A percentile compares a stretch with the other conserved stretches of the same genome.
Conservation (phyloP, 2,888 invertebrate species). For the Peribatodes rhomboidaria region DNA sequence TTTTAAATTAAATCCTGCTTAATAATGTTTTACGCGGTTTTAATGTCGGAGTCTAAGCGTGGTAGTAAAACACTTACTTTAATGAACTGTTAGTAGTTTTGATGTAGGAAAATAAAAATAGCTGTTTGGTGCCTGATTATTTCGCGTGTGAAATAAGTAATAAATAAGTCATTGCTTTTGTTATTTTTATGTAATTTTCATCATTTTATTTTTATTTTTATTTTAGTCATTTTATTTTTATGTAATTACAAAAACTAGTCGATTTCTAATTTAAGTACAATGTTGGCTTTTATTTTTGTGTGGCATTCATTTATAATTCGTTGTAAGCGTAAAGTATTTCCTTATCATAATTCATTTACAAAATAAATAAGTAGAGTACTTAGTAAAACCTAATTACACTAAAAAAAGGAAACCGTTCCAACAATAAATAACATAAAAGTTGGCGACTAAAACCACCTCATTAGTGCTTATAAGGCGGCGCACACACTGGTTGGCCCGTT, state of each 20-base stretch:
- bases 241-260: no score
- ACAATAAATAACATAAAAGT: conserved; percentile 20
- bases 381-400: neutral
- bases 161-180: no score
- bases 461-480: conserved; percentile 41
- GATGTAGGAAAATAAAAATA: neutral
- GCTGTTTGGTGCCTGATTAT: neutral
- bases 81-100: conserved; percentile 46
- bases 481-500: conserved; percentile 31
- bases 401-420: conserved; percentile 11
- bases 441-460: conserved; percentile 37
- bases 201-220: no score
- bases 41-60: no score
- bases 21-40: conserved; percentile 57
- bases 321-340: no score
- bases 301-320: no score
- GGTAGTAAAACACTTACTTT: conserved; percentile 45
- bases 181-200: no score
- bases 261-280: no score
- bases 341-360: no score
- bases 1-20: conserved; percentile 60
- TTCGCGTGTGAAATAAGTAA: neutral
- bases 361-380: neutral
- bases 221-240: no score
- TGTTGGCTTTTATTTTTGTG: no score